Evolutionary conservation across 2,113 vertebrate genomes (phyloP).

Genomic region (Eubucco bourcierii): DNA sequence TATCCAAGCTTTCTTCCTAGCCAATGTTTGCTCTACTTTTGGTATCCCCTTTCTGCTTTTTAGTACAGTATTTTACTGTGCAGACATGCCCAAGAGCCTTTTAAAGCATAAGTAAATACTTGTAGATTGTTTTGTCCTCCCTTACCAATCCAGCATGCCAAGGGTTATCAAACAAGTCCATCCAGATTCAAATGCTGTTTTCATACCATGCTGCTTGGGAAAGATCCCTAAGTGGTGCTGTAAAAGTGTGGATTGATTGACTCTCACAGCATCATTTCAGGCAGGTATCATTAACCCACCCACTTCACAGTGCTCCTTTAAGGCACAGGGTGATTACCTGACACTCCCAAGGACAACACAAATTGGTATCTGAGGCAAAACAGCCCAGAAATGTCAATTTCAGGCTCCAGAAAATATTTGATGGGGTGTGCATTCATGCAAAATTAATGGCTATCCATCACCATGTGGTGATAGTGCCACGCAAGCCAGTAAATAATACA

Average conservation of each 20-base stretch:
- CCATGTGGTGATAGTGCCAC: background rate
- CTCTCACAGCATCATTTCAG: background rate
- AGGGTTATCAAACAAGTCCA: background rate
- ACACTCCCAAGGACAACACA: background rate
- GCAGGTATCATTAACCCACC: background rate
- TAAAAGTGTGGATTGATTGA: background rate
- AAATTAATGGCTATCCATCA: conserved; percentile 32
- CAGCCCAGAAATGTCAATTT: background rate
- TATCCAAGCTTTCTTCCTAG: background rate
- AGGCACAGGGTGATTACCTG: background rate
- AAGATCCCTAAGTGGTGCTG: background rate
- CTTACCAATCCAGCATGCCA: background rate
- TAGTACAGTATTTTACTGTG: background rate
- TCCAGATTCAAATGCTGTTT: background rate
- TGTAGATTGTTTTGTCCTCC: background rate
- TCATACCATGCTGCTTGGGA: background rate
- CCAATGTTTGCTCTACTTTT: background rate
- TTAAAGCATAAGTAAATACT: background rate
- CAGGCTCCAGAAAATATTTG: background rate
- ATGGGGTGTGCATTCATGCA: background rate
- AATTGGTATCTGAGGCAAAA: background rate
- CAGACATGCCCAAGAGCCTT: background rate
- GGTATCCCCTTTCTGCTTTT: background rate
- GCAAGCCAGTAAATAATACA: conserved; percentile 4
- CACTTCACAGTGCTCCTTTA: background rate